Base-by-base conservation (phyloP, 2,797 vertebrate species). In the Hyperoplus immaculatus region DNA sequence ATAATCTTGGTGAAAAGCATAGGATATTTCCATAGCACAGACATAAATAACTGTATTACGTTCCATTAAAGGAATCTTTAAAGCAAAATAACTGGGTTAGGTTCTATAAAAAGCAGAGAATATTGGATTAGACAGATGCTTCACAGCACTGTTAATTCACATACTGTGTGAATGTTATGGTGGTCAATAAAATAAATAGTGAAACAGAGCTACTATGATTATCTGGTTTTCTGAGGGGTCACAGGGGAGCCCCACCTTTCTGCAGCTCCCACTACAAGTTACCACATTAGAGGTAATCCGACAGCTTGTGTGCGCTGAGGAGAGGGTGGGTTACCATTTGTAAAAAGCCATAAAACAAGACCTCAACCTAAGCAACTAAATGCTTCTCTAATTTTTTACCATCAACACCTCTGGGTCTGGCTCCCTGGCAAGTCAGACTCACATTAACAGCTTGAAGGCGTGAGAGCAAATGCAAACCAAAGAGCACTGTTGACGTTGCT, bases 341-440 rank as follows among this genome's bases (percentile, higher is more conserved):
- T 29, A 69, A 29, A 87, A 80, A 76, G 69, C 71, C 66, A 76
- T 75, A 83, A 29, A 86, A 88, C 72, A 85, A 86, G 65, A 77
- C 64, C 77, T 76, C 75, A 72, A 76, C 55, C 74, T 63, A 77
- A 83, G 55, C 45, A 53, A 49, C 58, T 74, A 73, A 82, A 67
- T 4, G n/a, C 71, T 66, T 55, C 42, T 72, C 75, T 61, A 43
- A 80, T 83, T 82, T 80, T 29, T 76, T 70, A 69, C 80, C 62
- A 72, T 69, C 41, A 66, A 7, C 77, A 50, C 77, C 69, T 61
- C 61, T 0, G 76, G 8, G 77, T 29, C 47, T 0, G 2, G 8
- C 18, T 70, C 64, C 51, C 63, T 39, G 47, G 66, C 78, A 29
- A 29, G 50, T 43, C 29, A 39, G 55, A 47, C 29, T 39, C 67